A percentile compares a stretch with the other conserved stretches of the same genome.
Evolutionary conservation across 2,797 vertebrate genomes (phyloP).

Genomic region (Gymnocypris eckloni): DNA sequence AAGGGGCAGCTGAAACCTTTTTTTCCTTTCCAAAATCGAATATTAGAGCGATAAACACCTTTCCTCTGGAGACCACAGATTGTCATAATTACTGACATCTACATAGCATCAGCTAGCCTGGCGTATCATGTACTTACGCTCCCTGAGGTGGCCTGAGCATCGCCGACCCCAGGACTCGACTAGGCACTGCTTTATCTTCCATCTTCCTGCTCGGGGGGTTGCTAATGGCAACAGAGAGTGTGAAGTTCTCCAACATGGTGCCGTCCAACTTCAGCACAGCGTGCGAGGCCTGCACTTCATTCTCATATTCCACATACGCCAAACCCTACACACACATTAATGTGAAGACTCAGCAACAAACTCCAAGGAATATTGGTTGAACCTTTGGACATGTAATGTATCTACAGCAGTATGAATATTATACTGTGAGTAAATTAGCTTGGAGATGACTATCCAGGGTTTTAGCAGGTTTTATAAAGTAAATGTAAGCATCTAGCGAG

Average conservation of each 20-base stretch:
- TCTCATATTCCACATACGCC: constrained; percentile 94
- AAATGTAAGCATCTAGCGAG: too few relatives aligned
- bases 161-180: constrained; percentile 61
- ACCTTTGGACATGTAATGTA: neutral
- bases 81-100: neutral
- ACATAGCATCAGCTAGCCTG: neutral
- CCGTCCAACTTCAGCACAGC: constrained; percentile 94
- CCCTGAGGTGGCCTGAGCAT: constrained; percentile 81
- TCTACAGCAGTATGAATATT: neutral
- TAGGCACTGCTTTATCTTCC: constrained; percentile 73
- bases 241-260: constrained; percentile 81
- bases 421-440: neutral
- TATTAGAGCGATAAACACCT: neutral
- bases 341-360: neutral
- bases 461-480: neutral
- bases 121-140: constrained; percentile 81
- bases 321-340: constrained; percentile 81
- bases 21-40: neutral
- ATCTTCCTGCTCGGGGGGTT: constrained; percentile 88
- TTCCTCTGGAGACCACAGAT: neutral
- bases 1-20: neutral
- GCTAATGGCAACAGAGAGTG: constrained; percentile 93
- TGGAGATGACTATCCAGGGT: neutral
- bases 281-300: constrained; percentile 89
- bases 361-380: neutral